Base-by-base conservation (phyloP, 2,113 vertebrate genomes). In the Morone chrysops region DNA sequence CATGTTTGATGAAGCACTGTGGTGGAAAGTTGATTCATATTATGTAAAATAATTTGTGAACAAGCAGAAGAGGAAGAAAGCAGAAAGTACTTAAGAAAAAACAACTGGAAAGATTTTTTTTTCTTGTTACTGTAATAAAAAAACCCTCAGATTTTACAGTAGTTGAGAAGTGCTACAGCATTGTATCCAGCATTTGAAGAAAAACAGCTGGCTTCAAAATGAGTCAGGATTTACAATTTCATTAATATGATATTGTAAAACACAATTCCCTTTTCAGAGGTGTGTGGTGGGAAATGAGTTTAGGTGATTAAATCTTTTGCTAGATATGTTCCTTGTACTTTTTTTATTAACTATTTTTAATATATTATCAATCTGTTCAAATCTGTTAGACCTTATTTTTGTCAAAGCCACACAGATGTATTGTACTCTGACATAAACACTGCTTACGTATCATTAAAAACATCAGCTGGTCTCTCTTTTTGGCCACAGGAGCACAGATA, bases 361-460 rank as follows among this genome's bases (percentile, higher is more conserved):
- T 1, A 13, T 47, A 31, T 47, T 47, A 12, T 47, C 45, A 56
- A 25, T 68, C 5, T 11, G 54, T 53, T 38, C 14, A 40, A 10
- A 0, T 48, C 62, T 41, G 10, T 16, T 36, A 0, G 8, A 47
- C 40, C 22, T 41, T 40, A 61, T 36, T 48, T 62, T 14, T 68
- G 56, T 78, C 68, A 67, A 67, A 62, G 60, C 57, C 10, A 43
- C 56, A 36, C 20, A 20, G 22, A 59, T 43, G 40, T 65, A 40
- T 66, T 53, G 22, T 57, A 16, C 56, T 17, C 18, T 75, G 59
- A 67, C 31, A 18, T 67, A 25, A 61, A 59, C 22, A 17, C 45
- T 75, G 66, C 70, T 86, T 45, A 59, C 68, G 11, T 51, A 10
- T 74, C 25, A 54, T 36, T 4, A 38, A 81, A 66, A 18, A 6